Percentiles rank a stretch among this genome's conserved stretches.
Evolutionary conservation across 2,888 invertebrate genomes (phyloP).

Genomic region (Drosophila emarginata): DNA sequence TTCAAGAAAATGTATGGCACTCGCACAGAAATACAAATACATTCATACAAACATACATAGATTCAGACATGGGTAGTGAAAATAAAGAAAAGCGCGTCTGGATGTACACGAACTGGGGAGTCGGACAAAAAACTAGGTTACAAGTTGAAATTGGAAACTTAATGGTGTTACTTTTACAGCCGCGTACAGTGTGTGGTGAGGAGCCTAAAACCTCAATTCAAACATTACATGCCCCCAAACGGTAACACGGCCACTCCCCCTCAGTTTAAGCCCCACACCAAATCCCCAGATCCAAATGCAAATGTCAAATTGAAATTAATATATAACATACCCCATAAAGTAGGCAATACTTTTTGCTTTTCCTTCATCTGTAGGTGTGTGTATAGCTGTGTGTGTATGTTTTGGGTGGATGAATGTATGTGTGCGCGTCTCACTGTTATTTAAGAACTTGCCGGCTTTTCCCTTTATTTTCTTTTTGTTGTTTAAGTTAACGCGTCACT

Average conservation of each 20-base stretch:
- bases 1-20: conserved; percentile 52
- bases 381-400: not conserved
- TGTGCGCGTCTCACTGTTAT: conserved; percentile 1
- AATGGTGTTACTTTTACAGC: conserved; percentile 41
- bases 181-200: not conserved
- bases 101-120: conserved; percentile 22
- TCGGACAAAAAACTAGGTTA: conserved; percentile 64
- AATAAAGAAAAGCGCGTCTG: conserved; percentile 53
- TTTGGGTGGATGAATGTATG: not conserved
- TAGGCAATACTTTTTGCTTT: conserved; percentile 6
- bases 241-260: not conserved
- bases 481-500: conserved; percentile 4
- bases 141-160: conserved; percentile 63
- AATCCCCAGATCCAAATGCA: not conserved
- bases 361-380: not conserved
- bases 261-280: not conserved
- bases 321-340: conserved; percentile 56
- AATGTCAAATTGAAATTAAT: conserved; percentile 35
- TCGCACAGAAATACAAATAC: conserved; percentile 10
- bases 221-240: not conserved
- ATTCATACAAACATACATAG: conserved; percentile 9
- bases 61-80: conserved; percentile 37
- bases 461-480: no score
- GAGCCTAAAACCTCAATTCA: not conserved
- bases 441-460: conserved; percentile 45